Base-by-base conservation (phyloP, 1,140 invertebrate genomes). In the Pseudomyrmex cubaensis region DNA sequence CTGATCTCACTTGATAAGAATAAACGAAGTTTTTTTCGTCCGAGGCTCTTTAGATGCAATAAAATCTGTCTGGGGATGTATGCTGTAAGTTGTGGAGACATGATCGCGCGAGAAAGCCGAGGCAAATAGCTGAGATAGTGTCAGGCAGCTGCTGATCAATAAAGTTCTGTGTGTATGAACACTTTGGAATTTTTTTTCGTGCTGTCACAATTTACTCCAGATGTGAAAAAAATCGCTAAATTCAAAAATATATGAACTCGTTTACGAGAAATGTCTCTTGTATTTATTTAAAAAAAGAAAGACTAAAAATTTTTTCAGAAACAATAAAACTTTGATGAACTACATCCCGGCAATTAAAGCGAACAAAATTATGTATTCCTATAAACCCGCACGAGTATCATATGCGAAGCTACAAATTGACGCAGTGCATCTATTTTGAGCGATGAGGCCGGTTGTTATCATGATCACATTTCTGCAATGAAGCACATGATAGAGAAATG, bases 401-500 rank as follows among this genome's bases (percentile, higher is more conserved):
- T 12, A 20, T 2, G 2, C 13, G 7, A 15, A 12, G 48, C 50
- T 20, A 54, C 54, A 62, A 83, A 61, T 67, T 76, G 73, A 77
- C 59, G 12, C 46, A 52, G 22, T 54, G 74, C 59, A 15, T 70
- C 35, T 56, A 77, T 77, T 77, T 67, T 67, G 44, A 57, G 50
- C 67, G 69, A 56, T 12, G 61, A 10, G 2, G 13, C 20, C 50
- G 59, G 12, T 50, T n/a, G 48, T 20, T 13, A 22, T 35, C 52
- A 12, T 44, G 61, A 85, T 85, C 64, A 57, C 76, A 50, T 83
- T 35, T 62, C n/a, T 20, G 17, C 59, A 66, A 87, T 66, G 25
- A 25, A 70, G 25, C 56, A 52, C 17, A 52, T 17, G 50, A 9
- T 61, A 50, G 57, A 50, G 57, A 77, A 87, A 83, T 85, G 83